A percentile compares a stretch with the other conserved stretches of the same genome.
phyloP scores from a whole-genome alignment of 2,888 invertebrate genomes.

The Drosophila merina region DNA sequence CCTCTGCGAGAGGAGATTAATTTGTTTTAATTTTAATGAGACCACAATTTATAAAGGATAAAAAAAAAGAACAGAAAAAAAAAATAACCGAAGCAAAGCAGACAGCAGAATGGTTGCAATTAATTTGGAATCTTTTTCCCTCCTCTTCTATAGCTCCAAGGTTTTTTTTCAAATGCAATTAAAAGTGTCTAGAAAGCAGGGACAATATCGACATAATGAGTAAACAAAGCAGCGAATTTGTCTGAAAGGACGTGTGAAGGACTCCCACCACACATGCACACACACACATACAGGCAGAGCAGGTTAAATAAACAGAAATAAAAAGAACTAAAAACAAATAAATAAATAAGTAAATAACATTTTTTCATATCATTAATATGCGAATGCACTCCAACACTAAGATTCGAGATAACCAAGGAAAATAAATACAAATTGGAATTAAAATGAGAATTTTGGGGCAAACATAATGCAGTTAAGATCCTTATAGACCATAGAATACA shows the following conservation, averaged over 20 bases:
- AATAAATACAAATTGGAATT: too few species aligned
- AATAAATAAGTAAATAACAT: too few species aligned
- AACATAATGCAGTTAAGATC: too few species aligned
- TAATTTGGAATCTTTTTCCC: background rate
- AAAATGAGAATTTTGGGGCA: too few species aligned
- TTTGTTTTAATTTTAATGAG: slow-evolving; percentile 5
- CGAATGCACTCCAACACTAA: too few species aligned
- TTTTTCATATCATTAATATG: too few species aligned
- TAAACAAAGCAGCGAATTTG: slow-evolving; percentile 65
- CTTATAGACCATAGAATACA: too few species aligned
- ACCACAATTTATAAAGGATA: background rate
- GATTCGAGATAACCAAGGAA: too few species aligned
- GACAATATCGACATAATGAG: slow-evolving; percentile 74
- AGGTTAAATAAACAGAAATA: background rate
- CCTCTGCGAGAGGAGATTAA: too few species aligned
- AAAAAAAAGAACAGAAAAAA: background rate
- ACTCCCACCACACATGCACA: slow-evolving; percentile 41
- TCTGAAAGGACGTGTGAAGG: slow-evolving; percentile 70
- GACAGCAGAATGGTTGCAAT: background rate
- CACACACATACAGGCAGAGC: slow-evolving; percentile 9
- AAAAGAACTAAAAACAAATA: too few species aligned
- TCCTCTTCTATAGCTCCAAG: background rate
- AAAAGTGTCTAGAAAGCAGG: slow-evolving; percentile 28
- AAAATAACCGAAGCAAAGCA: background rate
- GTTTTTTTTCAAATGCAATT: slow-evolving; percentile 34